Evolutionary conservation across 1,140 invertebrate genomes (phyloP), one percentile per base, ranked within the genome.

Genomic region (Ladona fulva): DNA sequence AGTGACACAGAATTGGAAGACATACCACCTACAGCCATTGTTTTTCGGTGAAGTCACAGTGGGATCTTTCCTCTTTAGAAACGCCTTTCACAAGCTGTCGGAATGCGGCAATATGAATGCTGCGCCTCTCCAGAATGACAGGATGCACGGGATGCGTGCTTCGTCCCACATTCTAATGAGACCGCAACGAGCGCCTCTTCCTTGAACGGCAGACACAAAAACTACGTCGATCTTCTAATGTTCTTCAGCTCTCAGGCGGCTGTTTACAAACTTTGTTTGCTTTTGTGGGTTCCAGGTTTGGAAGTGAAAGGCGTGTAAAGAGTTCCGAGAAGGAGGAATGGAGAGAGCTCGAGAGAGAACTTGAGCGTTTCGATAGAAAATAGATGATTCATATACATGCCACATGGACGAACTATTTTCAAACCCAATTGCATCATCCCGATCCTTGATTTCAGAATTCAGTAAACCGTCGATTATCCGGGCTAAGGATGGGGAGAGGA

Each of bases 241-340:
- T 66, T 66, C 52, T 66, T 1, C 12, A 66, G 12, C 52, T 3
- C 3, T 3, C n/a, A 16, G 16, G 52, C 52, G 52, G 52, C n/a
- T 66, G 52, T 66, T 66, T 66, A 66, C 52, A 66, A 66, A 66
- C 52, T 66, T 66, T 66, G 12, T 66, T 66, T 66, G 52, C 52
- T 5, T 66, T 66, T 16, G 16, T 5, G 52, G 52, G 52, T 66
- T 22, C 52, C 12, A 6, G n/a, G 52, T 66, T 12, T 16, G 52
- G 52, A 22, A 66, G 12, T 16, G 12, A 66, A 22, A 19, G 52
- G 52, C 16, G 52, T 19, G 52, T 22, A 22, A 66, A 66, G n/a
- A 19, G 14, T 66, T 22, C 52, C 52, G 5, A 19, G 52, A 66
- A 66, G 12, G 1, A 8, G n/a, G 5, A 6, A 66, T 66, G 52